These are phyloP conservation scores for Tyria jacobaeae DNA, from an alignment of 2,888 invertebrate genomes.

Conservation along the genomic window DNA sequence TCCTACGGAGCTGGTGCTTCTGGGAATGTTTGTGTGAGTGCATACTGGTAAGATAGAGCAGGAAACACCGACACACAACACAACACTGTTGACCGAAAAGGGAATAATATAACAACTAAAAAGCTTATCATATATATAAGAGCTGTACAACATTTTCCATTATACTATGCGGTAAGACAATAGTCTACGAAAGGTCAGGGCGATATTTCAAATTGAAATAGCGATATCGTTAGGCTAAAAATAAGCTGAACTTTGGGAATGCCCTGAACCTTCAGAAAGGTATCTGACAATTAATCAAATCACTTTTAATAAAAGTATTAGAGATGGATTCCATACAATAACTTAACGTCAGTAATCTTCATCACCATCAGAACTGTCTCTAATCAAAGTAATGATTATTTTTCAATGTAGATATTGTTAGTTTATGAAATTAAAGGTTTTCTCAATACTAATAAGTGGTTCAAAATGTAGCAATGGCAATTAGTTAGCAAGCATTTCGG, in stretches of 20 bases:
- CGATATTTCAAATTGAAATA: constrained; percentile 62
- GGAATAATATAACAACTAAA: too few species aligned
- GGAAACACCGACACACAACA: too few species aligned
- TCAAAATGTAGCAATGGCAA: constrained; percentile 10
- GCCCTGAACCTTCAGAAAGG: constrained; percentile 31
- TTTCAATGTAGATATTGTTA: neutral
- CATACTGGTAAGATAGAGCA: too few species aligned
- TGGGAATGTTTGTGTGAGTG: too few species aligned
- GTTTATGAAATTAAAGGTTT: neutral
- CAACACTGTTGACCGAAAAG: too few species aligned
- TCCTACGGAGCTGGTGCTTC: too few species aligned
- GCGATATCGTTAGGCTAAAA: constrained; percentile 60
- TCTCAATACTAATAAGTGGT: neutral
- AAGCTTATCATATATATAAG: too few species aligned
- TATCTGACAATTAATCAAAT: too few species aligned
- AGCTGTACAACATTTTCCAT: neutral
- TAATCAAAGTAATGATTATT: neutral
- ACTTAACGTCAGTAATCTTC: neutral
- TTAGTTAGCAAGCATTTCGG: constrained; percentile 11
- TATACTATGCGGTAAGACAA: constrained; percentile 45
- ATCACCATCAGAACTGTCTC: too few species aligned
- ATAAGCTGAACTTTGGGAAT: constrained; percentile 65
- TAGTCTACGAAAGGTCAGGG: constrained; percentile 60
- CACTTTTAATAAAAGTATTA: neutral
- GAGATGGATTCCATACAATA: neutral